These are phyloP conservation scores for Diaprepes abbreviatus DNA, from an alignment of 2,888 invertebrate genomes.

Conservation along the genomic window DNA sequence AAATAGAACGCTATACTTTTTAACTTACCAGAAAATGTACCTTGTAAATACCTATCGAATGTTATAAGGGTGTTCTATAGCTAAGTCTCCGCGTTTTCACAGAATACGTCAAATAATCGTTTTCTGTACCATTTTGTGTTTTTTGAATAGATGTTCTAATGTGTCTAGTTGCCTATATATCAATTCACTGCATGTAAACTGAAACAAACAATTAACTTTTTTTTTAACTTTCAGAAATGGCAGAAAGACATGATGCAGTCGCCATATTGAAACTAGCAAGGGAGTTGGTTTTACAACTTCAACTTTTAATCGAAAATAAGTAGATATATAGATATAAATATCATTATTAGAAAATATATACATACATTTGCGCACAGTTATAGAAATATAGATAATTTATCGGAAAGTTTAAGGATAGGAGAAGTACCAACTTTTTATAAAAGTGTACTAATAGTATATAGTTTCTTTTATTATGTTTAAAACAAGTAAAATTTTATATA, in stretches of 20 bases:
- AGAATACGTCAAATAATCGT: too few species aligned
- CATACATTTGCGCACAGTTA: conserved; percentile 9
- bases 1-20: too few species aligned
- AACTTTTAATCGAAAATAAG: conserved; percentile 93
- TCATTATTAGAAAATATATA: not conserved
- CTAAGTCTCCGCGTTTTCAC: too few species aligned
- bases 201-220: too few species aligned
- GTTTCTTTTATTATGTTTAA: conserved; percentile 15
- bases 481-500: conserved; percentile 1
- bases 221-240: conserved; percentile 98
- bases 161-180: too few species aligned
- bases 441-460: conserved; percentile 26
- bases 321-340: conserved; percentile 65
- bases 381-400: conserved; percentile 6
- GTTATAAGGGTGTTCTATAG: too few species aligned
- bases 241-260: conserved; percentile 91
- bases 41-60: too few species aligned
- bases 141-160: too few species aligned
- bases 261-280: conserved; percentile 87
- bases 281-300: conserved; percentile 89
- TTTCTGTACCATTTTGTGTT: too few species aligned
- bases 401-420: conserved; percentile 10
- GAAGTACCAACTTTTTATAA: conserved; percentile 38
- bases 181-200: too few species aligned
- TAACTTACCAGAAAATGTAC: too few species aligned